Evolutionary conservation across 2,797 vertebrate genomes (phyloP).

Genomic region (Sebastes variabilis): DNA sequence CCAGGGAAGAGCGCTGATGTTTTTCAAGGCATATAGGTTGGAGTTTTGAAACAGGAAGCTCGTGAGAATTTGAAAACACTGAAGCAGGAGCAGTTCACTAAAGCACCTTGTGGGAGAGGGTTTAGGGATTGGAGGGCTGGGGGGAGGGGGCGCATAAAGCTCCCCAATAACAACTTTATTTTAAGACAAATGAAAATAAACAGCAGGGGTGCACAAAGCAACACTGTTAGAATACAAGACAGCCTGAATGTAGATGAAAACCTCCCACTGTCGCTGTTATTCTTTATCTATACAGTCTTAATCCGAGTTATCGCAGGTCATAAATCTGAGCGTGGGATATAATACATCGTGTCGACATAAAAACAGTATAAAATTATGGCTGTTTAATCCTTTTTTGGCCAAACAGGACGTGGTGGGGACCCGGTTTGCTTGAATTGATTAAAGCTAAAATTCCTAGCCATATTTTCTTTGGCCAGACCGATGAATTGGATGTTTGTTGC

Average conservation of each 20-base stretch:
- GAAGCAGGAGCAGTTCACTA: conserved; percentile 24
- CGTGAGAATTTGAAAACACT: conserved; percentile 45
- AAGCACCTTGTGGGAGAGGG: conserved; percentile 61
- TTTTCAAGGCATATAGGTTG: neutral
- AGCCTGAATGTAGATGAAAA: conserved; percentile 2
- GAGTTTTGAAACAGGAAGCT: conserved; percentile 49
- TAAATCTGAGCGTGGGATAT: conserved; percentile 3
- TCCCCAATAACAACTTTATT: conserved; percentile 62
- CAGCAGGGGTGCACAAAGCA: conserved; percentile 46
- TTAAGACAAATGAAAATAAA: conserved; percentile 70
- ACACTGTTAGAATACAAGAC: conserved; percentile 23
- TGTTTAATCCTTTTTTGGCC: conserved; percentile 53
- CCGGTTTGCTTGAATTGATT: conserved; percentile 76
- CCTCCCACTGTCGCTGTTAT: neutral
- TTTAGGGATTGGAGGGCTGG: conserved; percentile 6
- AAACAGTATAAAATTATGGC: conserved; percentile 41
- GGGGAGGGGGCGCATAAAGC: conserved; percentile 5
- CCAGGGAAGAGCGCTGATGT: conserved; percentile 5
- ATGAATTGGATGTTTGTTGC: conserved; percentile 83
- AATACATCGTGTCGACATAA: neutral
- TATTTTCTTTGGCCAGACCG: conserved; percentile 71
- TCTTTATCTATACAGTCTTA: conserved; percentile 18
- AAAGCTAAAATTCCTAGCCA: conserved; percentile 73
- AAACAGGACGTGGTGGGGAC: conserved; percentile 67
- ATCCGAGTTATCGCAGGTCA: conserved; percentile 11